Base-by-base conservation (phyloP, 2,888 invertebrate species). In the Melinaea menophilus region DNA sequence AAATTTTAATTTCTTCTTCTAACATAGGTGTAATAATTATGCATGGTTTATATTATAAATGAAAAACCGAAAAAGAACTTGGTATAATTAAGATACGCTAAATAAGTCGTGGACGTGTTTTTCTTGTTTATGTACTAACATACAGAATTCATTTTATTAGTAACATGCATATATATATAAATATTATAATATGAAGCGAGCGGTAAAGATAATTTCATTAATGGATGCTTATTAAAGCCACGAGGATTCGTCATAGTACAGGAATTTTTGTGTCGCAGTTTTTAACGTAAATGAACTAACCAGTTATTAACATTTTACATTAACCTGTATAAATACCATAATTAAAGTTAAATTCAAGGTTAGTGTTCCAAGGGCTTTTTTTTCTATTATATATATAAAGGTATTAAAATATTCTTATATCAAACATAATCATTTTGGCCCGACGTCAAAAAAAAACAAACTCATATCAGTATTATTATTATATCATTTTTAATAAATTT, bases 161-260 rank as follows among this genome's bases (percentile, higher is more conserved):
- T 41, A 5, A 41, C 41, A 41, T 41, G 3, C 41, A 41, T 41
- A 41, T 3, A 41, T 41, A 41, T 41, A 41, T 41, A 9, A 41
- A 41, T 41, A 9, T 9, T 41, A 41, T 9, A n/a, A 51, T 51
- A 31, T 51, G 54, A 55, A 55, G 57, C 55, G 45, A 41, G 55
- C 57, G 47, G 46, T 57, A 58, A 12, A 59, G n/a, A 61, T 69
- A 56, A 65, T 67, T 63, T 61, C 56, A 63, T 61, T 62, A 64
- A 67, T 59, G 22, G 57, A 48, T 59, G 56, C 58, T 59, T 61
- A 67, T 69, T 69, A 67, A 69, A 67, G 64, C 67, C 69, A 69
- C 69, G 69, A 64, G 69, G 41, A 62, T 31, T 56, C 11, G 45
- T 64, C 63, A 58, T 64, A 34, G 33, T 12, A 55, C 37, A 60